Evolutionary conservation across 92 coral and sea anemone species (phyloP).

Genomic region (Epizoanthus fatuus): DNA sequence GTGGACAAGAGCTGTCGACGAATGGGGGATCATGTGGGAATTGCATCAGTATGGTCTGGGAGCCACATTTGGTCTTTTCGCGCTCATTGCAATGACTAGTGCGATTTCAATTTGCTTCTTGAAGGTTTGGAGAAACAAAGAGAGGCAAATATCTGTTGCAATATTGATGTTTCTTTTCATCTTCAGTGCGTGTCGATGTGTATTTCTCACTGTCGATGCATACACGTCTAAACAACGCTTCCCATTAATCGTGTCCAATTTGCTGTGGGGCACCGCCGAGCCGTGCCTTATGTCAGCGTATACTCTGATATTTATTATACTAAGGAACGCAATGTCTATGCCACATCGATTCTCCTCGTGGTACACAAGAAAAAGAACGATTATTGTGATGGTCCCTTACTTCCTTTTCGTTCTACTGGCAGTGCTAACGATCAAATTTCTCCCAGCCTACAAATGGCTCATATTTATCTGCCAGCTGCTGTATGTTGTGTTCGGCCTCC

Average conservation of each 20-base stretch:
- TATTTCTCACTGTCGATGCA: constrained; percentile 46
- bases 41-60: constrained; percentile 61
- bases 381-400: constrained; percentile 20
- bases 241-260: constrained; percentile 18
- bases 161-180: constrained; percentile 21
- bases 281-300: constrained; percentile 51
- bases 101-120: constrained; percentile 1
- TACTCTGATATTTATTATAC: constrained; percentile 39
- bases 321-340: constrained; percentile 45
- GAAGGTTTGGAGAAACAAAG: constrained; percentile 4
- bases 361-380: constrained; percentile 41
- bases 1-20: constrained; percentile 34
- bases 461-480: constrained; percentile 45
- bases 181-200: constrained; percentile 48
- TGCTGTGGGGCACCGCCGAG: constrained; percentile 43
- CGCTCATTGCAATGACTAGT: neutral
- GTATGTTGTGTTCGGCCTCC: constrained; percentile 18
- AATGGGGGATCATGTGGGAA: constrained; percentile 55
- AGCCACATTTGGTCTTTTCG: constrained; percentile 25
- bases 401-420: constrained; percentile 33
- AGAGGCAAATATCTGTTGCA: neutral
- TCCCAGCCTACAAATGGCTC: constrained; percentile 20
- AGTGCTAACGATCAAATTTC: constrained; percentile 21
- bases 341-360: constrained; percentile 36
- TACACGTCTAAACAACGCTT: constrained; percentile 21